These are phyloP conservation scores for Melanargia galathea DNA, from an alignment of 2,888 invertebrate species.

Conservation along the genomic window DNA sequence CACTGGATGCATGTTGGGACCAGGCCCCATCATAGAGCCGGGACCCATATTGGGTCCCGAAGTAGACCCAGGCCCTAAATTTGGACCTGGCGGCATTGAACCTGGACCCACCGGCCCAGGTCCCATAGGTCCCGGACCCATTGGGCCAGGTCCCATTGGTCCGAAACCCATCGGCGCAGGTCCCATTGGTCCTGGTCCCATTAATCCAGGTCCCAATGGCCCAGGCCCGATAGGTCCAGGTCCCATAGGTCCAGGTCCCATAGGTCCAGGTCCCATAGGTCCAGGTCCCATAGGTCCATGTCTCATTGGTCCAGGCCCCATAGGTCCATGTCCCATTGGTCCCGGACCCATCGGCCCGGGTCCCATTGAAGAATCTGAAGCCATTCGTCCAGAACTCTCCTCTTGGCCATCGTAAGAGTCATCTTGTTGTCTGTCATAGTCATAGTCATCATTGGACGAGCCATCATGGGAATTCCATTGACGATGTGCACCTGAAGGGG, in stretches of 20 bases:
- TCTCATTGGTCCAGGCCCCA: slow-evolving; percentile 42
- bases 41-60: slow-evolving; percentile 20
- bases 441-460: slow-evolving; percentile 53
- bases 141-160: slow-evolving; percentile 39
- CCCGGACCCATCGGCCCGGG: slow-evolving; percentile 50
- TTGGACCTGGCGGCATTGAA: slow-evolving; percentile 37
- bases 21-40: slow-evolving; percentile 52
- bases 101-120: slow-evolving; percentile 45
- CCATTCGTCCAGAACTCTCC: slow-evolving; percentile 34
- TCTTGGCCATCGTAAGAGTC: slow-evolving; percentile 36
- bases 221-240: slow-evolving; percentile 48
- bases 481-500: slow-evolving; percentile 51
- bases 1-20: slow-evolving; percentile 41
- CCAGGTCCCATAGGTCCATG: slow-evolving; percentile 37
- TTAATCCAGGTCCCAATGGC: slow-evolving; percentile 44
- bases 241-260: slow-evolving; percentile 45
- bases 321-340: slow-evolving; percentile 40
- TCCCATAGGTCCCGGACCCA: slow-evolving; percentile 42
- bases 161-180: slow-evolving; percentile 39
- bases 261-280: slow-evolving; percentile 41
- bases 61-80: slow-evolving; percentile 46
- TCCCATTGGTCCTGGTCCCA: slow-evolving; percentile 41
- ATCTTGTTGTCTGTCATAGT: slow-evolving; percentile 48
- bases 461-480: slow-evolving; percentile 54
- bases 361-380: slow-evolving; percentile 42